phyloP scores from a whole-genome alignment of 2,113 vertebrate species.

The Sapayoa aenigma region DNA sequence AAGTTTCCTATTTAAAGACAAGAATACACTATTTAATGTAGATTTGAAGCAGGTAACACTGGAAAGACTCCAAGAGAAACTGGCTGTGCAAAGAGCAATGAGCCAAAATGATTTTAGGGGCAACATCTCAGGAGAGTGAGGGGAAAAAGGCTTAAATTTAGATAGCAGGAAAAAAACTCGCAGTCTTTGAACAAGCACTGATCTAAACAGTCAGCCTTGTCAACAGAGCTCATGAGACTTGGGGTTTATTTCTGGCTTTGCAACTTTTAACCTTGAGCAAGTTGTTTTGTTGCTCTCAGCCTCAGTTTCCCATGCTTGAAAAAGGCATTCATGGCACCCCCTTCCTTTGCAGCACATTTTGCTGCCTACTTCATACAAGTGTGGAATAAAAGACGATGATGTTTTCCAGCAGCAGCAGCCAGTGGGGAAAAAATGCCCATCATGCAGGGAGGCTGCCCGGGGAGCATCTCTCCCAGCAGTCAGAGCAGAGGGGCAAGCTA shows the following conservation, averaged over 20 bases:
- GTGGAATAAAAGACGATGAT: not conserved
- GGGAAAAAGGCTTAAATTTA: not conserved
- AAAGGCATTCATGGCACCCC: accelerated
- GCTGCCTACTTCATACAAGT: accelerated
- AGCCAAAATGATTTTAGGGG: not conserved
- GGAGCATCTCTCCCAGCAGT: not conserved
- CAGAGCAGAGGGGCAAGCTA: not conserved
- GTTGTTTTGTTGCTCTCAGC: not conserved
- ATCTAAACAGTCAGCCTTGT: not conserved
- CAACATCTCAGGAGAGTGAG: not conserved
- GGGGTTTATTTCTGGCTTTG: not conserved
- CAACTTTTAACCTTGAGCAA: not conserved
- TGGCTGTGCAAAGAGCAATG: not conserved
- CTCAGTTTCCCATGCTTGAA: not conserved
- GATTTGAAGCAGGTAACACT: not conserved
- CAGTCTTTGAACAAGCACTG: not conserved
- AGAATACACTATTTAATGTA: not conserved
- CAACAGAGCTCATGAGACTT: not conserved
- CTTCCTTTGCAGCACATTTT: not conserved
- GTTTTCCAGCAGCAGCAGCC: not conserved
- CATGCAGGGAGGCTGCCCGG: not conserved
- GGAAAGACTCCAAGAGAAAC: not conserved
- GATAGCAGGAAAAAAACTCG: not conserved
- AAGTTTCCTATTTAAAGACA: not conserved
- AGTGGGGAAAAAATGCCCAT: not conserved